A percentile compares a stretch with the other conserved stretches of the same genome.
These are phyloP conservation scores for Syngnathus rostellatus DNA, from an alignment of 2,797 vertebrate genomes.

Conservation along the genomic window DNA sequence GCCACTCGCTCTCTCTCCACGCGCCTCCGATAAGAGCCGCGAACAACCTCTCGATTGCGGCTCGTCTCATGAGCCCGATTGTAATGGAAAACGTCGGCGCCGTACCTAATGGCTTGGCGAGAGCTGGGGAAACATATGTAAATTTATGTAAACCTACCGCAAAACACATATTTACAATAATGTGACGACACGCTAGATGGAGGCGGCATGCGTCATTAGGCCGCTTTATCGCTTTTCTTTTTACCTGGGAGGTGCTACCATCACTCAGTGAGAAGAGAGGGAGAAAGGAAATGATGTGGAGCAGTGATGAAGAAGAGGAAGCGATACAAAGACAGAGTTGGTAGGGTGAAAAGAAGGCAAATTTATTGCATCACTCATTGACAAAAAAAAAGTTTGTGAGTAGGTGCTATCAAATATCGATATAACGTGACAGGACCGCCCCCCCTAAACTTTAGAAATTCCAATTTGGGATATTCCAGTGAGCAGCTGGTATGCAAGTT, in stretches of 20 bases:
- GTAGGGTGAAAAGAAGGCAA: neutral
- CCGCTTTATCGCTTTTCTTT: constrained; percentile 65
- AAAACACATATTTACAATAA: constrained; percentile 75
- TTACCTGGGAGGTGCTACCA: constrained; percentile 68
- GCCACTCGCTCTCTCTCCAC: constrained; percentile 53
- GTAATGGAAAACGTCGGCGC: constrained; percentile 55
- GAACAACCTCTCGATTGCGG: constrained; percentile 68
- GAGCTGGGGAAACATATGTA: constrained; percentile 59
- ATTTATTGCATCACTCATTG: neutral
- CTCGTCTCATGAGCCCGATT: constrained; percentile 42
- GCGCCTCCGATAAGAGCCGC: constrained; percentile 62
- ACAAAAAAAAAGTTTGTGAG: neutral
- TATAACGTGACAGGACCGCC: neutral
- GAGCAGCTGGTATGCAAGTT: neutral
- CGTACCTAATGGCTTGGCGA: constrained; percentile 60
- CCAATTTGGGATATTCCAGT: neutral
- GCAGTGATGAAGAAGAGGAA: constrained; percentile 28
- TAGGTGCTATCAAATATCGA: neutral
- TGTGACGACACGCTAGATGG: constrained; percentile 69
- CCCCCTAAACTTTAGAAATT: neutral
- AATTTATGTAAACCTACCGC: constrained; percentile 69
- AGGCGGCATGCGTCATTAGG: constrained; percentile 85
- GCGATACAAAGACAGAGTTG: neutral
- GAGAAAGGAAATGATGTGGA: constrained; percentile 68
- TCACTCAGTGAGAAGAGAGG: constrained; percentile 57